phyloP scores from a whole-genome alignment of 2,113 vertebrate species.

The Pteruthius melanotis region DNA sequence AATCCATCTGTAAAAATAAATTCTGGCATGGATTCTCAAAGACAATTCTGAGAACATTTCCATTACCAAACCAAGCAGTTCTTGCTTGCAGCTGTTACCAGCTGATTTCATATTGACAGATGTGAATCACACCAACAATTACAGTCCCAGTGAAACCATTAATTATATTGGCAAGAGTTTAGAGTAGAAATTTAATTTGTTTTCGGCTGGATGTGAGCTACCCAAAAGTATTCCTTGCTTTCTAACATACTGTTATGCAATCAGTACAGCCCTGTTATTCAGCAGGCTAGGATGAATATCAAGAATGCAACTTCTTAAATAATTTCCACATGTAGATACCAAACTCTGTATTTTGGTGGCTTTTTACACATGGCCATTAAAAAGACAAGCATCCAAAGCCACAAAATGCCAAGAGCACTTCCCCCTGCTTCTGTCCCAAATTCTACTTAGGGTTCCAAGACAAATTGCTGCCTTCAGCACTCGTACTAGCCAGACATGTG shows the following conservation, averaged over 20 bases:
- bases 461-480: neutral
- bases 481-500: neutral
- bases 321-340: neutral
- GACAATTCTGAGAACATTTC: neutral
- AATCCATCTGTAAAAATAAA: neutral
- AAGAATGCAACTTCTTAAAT: neutral
- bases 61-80: constrained; percentile 27
- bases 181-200: constrained; percentile 47
- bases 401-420: neutral
- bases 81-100: constrained; percentile 41
- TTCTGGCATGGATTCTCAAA: neutral
- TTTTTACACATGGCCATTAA: neutral
- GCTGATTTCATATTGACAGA: constrained; percentile 47
- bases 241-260: neutral
- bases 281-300: neutral
- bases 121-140: constrained; percentile 19
- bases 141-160: constrained; percentile 20
- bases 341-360: neutral
- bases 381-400: neutral
- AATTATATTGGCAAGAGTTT: constrained; percentile 41
- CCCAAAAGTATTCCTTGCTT: constrained; percentile 15
- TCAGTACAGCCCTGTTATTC: neutral
- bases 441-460: neutral
- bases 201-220: constrained; percentile 23
- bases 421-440: neutral